phyloP scores from a whole-genome alignment of 2,797 vertebrate species.

The Mormyrops attenuatus region DNA sequence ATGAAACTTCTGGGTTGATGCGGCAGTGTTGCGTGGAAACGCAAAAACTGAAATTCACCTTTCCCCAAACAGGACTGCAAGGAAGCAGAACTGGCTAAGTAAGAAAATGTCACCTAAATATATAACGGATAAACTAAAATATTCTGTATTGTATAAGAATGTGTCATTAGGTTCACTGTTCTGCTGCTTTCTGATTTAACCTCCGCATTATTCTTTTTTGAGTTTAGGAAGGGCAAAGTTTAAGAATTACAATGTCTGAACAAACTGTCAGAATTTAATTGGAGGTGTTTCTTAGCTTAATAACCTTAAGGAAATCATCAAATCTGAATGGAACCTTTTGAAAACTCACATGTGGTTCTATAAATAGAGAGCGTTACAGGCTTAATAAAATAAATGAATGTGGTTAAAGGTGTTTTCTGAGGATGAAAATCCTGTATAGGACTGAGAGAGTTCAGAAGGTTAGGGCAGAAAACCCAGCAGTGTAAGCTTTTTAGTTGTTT shows the following conservation, averaged over 20 bases:
- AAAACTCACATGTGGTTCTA: not conserved
- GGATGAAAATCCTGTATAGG: not conserved
- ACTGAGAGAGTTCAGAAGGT: not conserved
- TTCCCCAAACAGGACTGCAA: not conserved
- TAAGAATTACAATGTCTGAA: not conserved
- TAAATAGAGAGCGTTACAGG: not conserved
- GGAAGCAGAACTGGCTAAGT: not conserved
- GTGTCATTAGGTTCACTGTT: not conserved
- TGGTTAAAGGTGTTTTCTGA: not conserved
- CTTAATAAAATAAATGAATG: not conserved
- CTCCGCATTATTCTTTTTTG: not conserved
- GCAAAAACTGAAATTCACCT: not conserved
- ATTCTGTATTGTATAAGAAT: not conserved
- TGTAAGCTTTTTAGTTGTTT: not conserved
- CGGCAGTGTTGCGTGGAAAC: not conserved
- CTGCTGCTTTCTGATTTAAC: not conserved
- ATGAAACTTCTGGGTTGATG: conserved; percentile 14
- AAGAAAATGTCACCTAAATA: conserved; percentile 7
- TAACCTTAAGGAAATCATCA: not conserved
- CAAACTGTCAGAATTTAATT: not conserved
- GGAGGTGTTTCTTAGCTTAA: not conserved
- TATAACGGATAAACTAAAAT: not conserved
- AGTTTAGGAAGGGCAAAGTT: not conserved
- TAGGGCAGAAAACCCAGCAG: not conserved
- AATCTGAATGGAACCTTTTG: not conserved